A percentile compares a stretch with the other conserved stretches of the same genome.
phyloP scores from a whole-genome alignment of 2,888 invertebrate genomes.

The Rosalia funebris region DNA sequence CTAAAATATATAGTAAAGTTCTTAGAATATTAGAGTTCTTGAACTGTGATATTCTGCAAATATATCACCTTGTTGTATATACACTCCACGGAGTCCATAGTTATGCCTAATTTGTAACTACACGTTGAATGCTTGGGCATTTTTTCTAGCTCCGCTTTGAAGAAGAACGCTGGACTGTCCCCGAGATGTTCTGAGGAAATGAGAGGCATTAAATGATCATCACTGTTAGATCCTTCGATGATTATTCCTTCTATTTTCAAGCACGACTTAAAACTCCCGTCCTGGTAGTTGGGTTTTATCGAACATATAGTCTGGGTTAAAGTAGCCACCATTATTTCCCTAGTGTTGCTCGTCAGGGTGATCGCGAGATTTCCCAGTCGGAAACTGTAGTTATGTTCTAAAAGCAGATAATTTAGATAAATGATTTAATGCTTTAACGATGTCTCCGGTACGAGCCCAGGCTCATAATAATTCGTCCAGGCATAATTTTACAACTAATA shows the following conservation, averaged over 20 bases:
- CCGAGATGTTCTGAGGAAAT: slow-evolving; percentile 71
- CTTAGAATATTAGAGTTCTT: too few species aligned
- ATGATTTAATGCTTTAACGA: neutral
- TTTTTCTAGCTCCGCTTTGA: slow-evolving; percentile 80
- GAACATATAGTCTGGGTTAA: slow-evolving; percentile 72
- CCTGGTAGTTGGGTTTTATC: slow-evolving; percentile 54
- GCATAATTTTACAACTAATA: too few species aligned
- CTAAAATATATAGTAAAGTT: slow-evolving; percentile 46
- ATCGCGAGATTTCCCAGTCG: slow-evolving; percentile 79
- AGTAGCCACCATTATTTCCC: slow-evolving; percentile 77
- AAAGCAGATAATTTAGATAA: slow-evolving; percentile 33
- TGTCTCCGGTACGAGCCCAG: too few species aligned
- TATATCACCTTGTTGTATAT: slow-evolving; percentile 80
- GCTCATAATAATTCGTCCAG: too few species aligned
- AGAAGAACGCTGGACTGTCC: slow-evolving; percentile 74
- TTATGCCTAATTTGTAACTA: slow-evolving; percentile 71
- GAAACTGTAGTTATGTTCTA: slow-evolving; percentile 81
- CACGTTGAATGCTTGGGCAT: slow-evolving; percentile 74
- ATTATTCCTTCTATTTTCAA: slow-evolving; percentile 76
- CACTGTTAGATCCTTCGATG: slow-evolving; percentile 77
- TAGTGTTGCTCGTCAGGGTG: slow-evolving; percentile 73
- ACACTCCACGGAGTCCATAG: slow-evolving; percentile 79
- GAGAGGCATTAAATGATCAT: slow-evolving; percentile 78
- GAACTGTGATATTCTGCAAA: too few species aligned
- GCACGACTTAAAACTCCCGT: slow-evolving; percentile 49